These are phyloP conservation scores for Embiotoca jacksoni DNA, from an alignment of 2,113 vertebrate genomes.

Conservation along the genomic window DNA sequence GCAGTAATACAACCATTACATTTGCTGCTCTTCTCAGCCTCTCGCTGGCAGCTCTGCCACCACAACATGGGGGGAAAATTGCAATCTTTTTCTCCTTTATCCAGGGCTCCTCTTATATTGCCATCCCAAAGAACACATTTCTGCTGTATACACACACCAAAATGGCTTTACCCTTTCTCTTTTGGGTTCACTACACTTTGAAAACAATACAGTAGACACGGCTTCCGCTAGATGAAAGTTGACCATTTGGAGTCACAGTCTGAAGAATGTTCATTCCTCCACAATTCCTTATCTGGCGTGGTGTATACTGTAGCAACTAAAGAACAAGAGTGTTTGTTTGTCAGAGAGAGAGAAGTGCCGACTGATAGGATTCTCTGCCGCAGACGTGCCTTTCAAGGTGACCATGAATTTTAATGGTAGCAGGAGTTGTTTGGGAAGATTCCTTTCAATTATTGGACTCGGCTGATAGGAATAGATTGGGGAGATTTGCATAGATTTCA, in stretches of 20 bases:
- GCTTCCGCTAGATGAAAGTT: conserved; percentile 80
- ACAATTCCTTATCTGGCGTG: conserved; percentile 57
- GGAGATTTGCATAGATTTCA: conserved; percentile 81
- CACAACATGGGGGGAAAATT: conserved; percentile 69
- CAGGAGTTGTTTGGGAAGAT: conserved; percentile 74
- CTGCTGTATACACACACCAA: conserved; percentile 72
- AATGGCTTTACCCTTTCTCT: conserved; percentile 83
- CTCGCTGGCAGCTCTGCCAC: conserved; percentile 70
- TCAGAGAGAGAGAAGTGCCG: conserved; percentile 25
- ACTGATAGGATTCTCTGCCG: conserved; percentile 63
- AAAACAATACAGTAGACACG: conserved; percentile 76
- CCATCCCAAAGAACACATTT: conserved; percentile 77
- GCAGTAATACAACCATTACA: conserved; percentile 85
- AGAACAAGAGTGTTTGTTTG: conserved; percentile 74
- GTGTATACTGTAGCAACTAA: conserved; percentile 36
- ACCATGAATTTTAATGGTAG: conserved; percentile 81
- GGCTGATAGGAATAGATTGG: conserved; percentile 77
- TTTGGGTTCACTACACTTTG: conserved; percentile 83
- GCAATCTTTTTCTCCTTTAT: conserved; percentile 82
- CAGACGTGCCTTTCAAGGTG: conserved; percentile 79
- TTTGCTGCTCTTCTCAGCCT: conserved; percentile 71
- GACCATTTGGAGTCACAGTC: conserved; percentile 74
- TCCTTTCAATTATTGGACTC: conserved; percentile 75
- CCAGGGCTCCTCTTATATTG: conserved; percentile 71
- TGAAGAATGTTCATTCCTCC: conserved; percentile 75